Conservation (phyloP, 2,797 vertebrate species). For the Acropternis orthonyx region DNA sequence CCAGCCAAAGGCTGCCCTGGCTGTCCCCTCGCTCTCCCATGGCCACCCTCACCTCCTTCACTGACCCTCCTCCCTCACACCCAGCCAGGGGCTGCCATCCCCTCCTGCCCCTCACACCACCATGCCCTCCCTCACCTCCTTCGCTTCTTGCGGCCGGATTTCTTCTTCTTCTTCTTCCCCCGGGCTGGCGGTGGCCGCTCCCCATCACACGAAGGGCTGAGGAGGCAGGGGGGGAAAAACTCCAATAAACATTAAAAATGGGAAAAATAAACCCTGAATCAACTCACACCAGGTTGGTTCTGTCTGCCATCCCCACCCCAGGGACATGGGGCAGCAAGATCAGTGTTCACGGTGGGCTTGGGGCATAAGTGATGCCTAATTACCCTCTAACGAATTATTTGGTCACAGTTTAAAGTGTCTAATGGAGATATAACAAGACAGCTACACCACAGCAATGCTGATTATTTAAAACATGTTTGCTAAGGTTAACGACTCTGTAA, state of each 20-base stretch:
- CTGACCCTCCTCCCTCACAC: background rate
- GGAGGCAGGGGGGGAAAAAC: background rate
- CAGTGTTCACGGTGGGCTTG: background rate
- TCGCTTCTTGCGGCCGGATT: conserved; percentile 88
- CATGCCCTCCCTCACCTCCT: conserved; percentile 76
- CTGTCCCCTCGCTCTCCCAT: rapidly evolving
- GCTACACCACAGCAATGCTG: background rate
- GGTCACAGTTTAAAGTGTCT: conserved; percentile 54
- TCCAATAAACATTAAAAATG: background rate
- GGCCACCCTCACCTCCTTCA: background rate
- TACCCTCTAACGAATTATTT: conserved; percentile 7
- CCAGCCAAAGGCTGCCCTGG: background rate
- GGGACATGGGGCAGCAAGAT: background rate
- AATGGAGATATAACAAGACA: conserved; percentile 68
- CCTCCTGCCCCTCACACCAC: rapidly evolving
- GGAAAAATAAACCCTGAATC: background rate
- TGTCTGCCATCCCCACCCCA: background rate
- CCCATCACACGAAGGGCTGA: conserved; percentile 75
- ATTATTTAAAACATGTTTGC: conserved; percentile 69
- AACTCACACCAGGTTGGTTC: background rate
- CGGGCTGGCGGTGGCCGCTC: conserved; percentile 74
- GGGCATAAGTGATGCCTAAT: background rate
- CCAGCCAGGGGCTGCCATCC: background rate
- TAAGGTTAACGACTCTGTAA: conserved; percentile 69
- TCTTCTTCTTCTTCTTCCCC: conserved; percentile 95